Evolutionary conservation across 2,797 vertebrate species (phyloP).

Genomic region (Tangara arthus): DNA sequence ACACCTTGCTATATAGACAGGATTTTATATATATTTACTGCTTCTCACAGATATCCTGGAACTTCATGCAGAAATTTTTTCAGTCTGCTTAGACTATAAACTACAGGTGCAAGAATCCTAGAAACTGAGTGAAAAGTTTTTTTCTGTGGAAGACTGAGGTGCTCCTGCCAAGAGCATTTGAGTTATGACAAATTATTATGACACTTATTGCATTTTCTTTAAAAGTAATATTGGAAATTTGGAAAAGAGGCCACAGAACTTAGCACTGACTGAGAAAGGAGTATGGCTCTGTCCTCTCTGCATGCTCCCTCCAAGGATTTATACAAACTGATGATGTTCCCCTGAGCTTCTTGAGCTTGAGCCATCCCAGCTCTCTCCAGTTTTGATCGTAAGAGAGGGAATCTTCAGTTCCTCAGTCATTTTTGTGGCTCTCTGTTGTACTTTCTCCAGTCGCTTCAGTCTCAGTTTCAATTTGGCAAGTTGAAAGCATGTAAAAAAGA

Average conservation of each 20-base stretch:
- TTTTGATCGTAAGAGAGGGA: background rate
- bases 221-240: background rate
- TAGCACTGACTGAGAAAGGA: background rate
- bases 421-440: background rate
- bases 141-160: background rate
- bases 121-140: background rate
- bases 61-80: background rate
- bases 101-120: background rate
- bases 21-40: background rate
- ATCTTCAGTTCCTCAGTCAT: background rate
- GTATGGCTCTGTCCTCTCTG: background rate
- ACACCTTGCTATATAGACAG: background rate
- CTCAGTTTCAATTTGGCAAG: background rate
- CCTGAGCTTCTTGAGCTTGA: background rate
- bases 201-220: background rate
- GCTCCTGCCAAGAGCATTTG: background rate
- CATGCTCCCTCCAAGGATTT: background rate
- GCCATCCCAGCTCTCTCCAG: background rate
- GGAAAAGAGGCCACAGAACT: background rate
- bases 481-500: background rate
- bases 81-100: background rate
- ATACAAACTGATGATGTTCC: background rate
- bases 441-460: background rate
- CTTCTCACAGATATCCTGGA: background rate
- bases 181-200: background rate